phyloP scores from a whole-genome alignment of 2,113 vertebrate species.

The Tragelaphus buxtoni region DNA sequence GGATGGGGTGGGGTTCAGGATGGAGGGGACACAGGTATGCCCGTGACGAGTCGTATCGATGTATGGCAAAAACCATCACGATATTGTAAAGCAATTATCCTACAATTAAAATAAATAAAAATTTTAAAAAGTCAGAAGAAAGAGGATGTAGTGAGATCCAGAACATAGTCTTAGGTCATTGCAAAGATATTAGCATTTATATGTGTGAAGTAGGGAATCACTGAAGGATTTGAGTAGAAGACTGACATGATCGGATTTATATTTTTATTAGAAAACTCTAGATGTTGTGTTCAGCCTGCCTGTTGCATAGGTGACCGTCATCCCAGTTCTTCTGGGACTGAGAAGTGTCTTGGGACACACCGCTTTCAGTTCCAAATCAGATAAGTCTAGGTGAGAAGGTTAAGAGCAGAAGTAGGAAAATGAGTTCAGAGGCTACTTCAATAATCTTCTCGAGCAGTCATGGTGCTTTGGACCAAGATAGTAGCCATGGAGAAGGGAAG shows the following conservation, averaged over 20 bases:
- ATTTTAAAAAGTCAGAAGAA: neutral
- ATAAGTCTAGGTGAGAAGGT: neutral
- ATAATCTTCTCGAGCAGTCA: neutral
- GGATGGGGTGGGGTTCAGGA: accelerated
- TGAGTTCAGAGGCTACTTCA: neutral
- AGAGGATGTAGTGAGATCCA: neutral
- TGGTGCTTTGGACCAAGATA: neutral
- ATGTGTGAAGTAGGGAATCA: neutral
- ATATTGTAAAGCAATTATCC: neutral
- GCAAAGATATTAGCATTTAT: neutral
- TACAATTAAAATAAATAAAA: neutral
- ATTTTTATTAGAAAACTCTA: neutral
- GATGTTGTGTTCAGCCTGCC: neutral
- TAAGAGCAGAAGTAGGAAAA: neutral
- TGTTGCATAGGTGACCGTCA: neutral
- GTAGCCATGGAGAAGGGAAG: neutral
- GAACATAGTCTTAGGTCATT: neutral
- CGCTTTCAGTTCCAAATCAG: neutral
- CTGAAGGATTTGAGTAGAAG: neutral
- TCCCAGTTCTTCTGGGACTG: neutral
- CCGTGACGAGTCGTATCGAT: accelerated
- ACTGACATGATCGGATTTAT: neutral
- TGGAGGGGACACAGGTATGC: neutral
- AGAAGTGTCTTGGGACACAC: neutral
- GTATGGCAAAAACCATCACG: neutral